Percentiles rank a stretch among this genome's conserved stretches.
These are phyloP conservation scores for Lutraria rhynchaena DNA, from an alignment of 1,140 invertebrate genomes.

Conservation along the genomic window DNA sequence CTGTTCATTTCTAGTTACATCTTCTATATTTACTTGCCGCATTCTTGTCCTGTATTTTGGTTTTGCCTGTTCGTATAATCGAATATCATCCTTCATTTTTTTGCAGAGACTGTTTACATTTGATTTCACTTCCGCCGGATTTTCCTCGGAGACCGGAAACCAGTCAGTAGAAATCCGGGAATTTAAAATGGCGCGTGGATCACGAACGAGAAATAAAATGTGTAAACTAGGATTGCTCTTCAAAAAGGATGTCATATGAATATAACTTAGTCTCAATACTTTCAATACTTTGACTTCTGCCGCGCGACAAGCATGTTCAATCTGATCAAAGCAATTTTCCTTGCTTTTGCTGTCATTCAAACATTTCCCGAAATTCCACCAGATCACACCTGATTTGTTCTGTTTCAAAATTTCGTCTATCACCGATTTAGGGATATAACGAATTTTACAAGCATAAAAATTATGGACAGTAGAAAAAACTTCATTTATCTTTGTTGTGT, in stretches of 20 bases:
- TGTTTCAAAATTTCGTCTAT: not conserved
- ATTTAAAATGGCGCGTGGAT: constrained; percentile 27
- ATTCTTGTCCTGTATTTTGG: not conserved
- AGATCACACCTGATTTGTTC: constrained; percentile 19
- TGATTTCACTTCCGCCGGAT: not conserved
- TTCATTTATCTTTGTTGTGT: not conserved
- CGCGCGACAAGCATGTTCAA: not conserved
- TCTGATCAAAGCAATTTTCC: not conserved
- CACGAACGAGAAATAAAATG: constrained; percentile 8
- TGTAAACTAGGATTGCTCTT: constrained; percentile 11
- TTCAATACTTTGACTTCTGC: constrained; percentile 26
- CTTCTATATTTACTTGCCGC: not conserved
- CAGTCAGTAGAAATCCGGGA: constrained; percentile 34
- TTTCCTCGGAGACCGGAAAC: constrained; percentile 38
- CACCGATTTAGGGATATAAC: not conserved
- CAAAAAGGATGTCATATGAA: constrained; percentile 24
- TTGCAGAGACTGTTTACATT: constrained; percentile 22
- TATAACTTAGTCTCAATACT: constrained; percentile 37
- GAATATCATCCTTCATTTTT: constrained; percentile 26
- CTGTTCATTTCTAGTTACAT: not conserved
- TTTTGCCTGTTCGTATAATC: not conserved
- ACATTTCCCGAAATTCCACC: not conserved
- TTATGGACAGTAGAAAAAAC: not conserved
- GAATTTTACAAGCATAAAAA: constrained; percentile 8
- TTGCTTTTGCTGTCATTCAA: not conserved